phyloP scores from a whole-genome alignment of 2,113 vertebrate species.

The Notothenia rossii region DNA sequence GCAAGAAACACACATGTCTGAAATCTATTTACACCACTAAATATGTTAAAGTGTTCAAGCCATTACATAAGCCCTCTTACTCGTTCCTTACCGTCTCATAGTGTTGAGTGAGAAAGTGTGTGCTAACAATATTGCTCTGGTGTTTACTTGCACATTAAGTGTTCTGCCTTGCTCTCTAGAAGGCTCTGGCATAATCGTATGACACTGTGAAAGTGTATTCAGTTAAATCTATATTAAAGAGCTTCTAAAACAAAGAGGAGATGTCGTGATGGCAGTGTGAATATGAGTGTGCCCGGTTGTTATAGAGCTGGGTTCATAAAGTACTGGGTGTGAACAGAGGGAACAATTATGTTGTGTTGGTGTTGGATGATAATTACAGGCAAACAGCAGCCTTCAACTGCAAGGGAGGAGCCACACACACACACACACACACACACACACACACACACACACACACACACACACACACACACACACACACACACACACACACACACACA shows the following conservation, averaged over 20 bases:
- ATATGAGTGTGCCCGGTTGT: slow-evolving; percentile 12
- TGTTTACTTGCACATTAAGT: slow-evolving; percentile 51
- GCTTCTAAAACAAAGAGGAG: slow-evolving; percentile 50
- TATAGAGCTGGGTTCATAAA: slow-evolving; percentile 15
- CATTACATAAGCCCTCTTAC: background rate
- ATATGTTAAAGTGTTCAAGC: background rate
- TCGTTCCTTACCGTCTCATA: slow-evolving; percentile 1
- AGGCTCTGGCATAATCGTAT: slow-evolving; percentile 16
- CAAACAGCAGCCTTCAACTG: slow-evolving; percentile 45
- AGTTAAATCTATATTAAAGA: slow-evolving; percentile 19
- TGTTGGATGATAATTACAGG: slow-evolving; percentile 47
- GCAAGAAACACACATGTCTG: background rate
- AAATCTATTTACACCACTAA: background rate
- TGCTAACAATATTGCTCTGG: slow-evolving; percentile 6
- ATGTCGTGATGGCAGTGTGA: background rate
- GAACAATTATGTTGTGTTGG: slow-evolving; percentile 27
- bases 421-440: background rate
- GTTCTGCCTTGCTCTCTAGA: background rate
- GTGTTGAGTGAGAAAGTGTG: background rate
- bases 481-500: too few species aligned
- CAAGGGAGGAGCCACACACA: background rate
- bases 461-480: too few species aligned
- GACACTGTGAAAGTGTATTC: slow-evolving; percentile 21
- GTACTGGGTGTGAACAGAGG: slow-evolving; percentile 11
- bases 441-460: too few species aligned